Evolutionary conservation across 2,113 vertebrate genomes (phyloP), one percentile per base, ranked within the genome.

Genomic region (Crotalus helleri): DNA sequence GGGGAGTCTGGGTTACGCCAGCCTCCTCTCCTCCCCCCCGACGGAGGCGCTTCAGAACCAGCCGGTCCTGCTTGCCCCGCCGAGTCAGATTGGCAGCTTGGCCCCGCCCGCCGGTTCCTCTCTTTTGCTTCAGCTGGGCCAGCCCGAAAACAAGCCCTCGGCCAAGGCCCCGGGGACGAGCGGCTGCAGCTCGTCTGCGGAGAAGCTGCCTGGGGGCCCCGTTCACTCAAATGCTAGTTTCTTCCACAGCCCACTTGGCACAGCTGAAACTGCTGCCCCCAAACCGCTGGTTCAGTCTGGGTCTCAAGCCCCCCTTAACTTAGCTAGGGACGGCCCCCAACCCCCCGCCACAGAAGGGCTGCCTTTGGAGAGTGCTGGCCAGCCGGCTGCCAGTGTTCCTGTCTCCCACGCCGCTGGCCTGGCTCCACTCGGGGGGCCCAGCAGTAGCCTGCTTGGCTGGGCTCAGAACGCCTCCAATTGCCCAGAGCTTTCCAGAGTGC

Each of bases 1-100:
- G 98, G 98, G 98, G 95, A 98, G 98, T 97, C 97, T 98, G 61
- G 98, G 98, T 95, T 99, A 99, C 90, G 99, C 99, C 6, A 98
- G 98, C 95, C 98, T 99, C 85, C 96, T 99, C 53, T 96, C 98
- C 93, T 98, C 98, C 0, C 98, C 98, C 2, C 97, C 98, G 44
- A 97, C 97, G 0, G 98, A 99, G 57, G 97, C 98, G n/a, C 95
- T 98, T 88, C 98, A 97, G 26, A 97, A 98, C 94, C 99, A 98
- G 12, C 98, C 98, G 0, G 96, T 99, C 94, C 92, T 99, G 96
- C 98, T 99, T 92, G 98, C 99, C 88, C 99, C 98, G 26, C 99
- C 99, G 29, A 98, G 98, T 95, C 98, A 98, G 87, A 98, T 97
- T 97, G 98, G 98, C 95, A 97, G 96, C 90, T 96, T 98, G 96